phyloP scores from a whole-genome alignment of 2,888 invertebrate species.

The Volucella inanis region DNA sequence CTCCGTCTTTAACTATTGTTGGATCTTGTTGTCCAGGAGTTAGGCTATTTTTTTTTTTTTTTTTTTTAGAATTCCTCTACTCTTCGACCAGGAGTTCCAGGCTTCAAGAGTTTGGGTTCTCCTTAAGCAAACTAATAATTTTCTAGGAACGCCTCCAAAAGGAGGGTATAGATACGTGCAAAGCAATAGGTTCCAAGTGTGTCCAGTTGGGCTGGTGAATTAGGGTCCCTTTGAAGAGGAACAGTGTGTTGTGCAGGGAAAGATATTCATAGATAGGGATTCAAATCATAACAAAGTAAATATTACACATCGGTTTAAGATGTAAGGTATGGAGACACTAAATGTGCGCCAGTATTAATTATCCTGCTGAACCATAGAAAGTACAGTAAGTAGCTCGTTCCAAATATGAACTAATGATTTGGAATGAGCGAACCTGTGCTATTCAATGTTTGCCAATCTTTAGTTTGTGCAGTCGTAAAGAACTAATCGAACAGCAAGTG shows the following conservation, averaged over 20 bases:
- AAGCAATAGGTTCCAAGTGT: conserved; percentile 70
- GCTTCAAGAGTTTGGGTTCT: conserved; percentile 66
- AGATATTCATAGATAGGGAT: neutral
- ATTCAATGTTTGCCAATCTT: too few species aligned
- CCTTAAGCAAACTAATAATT: conserved; percentile 80
- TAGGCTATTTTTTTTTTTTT: conserved; percentile 18
- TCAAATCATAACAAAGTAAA: too few species aligned
- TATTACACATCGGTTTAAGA: too few species aligned
- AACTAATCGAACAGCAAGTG: too few species aligned
- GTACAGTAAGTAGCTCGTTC: rapidly evolving
- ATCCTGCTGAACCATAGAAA: too few species aligned
- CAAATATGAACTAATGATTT: too few species aligned
- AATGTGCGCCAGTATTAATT: too few species aligned
- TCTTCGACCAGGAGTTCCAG: neutral
- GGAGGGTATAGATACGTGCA: conserved; percentile 38
- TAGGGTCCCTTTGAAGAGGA: conserved; percentile 3
- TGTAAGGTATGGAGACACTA: too few species aligned
- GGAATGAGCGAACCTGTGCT: too few species aligned
- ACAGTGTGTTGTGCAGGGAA: conserved; percentile 42
- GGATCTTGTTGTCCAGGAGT: neutral
- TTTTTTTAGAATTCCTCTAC: conserved; percentile 9
- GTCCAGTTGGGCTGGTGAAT: conserved; percentile 52
- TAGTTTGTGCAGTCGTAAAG: too few species aligned
- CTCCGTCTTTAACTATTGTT: too few species aligned
- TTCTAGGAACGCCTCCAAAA: conserved; percentile 78